Conservation (phyloP, 1,140 invertebrate species). For the Ectropis grisescens region DNA sequence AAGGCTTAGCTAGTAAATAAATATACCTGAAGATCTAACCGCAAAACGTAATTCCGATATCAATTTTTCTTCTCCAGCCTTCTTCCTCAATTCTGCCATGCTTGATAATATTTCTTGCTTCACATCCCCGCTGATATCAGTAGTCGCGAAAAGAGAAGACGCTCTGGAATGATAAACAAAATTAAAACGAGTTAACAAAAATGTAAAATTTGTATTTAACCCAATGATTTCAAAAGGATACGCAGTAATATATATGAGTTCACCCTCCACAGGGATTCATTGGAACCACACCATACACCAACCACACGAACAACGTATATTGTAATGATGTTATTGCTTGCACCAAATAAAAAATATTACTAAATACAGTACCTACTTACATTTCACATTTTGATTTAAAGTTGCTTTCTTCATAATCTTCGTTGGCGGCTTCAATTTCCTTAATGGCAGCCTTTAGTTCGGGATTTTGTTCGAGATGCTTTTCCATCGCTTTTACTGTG, state of each 20-base stretch:
- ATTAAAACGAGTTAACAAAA: no score
- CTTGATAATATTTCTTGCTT: conserved; percentile 31
- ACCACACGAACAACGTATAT: no score
- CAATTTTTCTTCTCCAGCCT: conserved; percentile 24
- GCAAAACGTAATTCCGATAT: conserved; percentile 52
- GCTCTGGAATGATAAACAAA: conserved; percentile 34
- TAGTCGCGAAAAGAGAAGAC: conserved; percentile 28
- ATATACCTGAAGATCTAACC: conserved; percentile 67
- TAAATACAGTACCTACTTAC: no score
- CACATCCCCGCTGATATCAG: conserved; percentile 34
- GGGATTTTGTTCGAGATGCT: conserved; percentile 59
- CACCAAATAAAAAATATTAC: no score
- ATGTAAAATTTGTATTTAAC: no score
- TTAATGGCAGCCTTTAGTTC: conserved; percentile 44
- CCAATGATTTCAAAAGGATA: no score
- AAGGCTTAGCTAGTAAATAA: no score
- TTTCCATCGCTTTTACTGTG: conserved; percentile 71
- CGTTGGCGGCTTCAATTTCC: conserved; percentile 43
- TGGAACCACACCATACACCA: no score
- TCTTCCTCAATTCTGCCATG: conserved; percentile 31
- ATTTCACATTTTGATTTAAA: conserved; percentile 47
- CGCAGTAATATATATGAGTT: no score
- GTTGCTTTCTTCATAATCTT: conserved; percentile 38
- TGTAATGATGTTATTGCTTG: no score
- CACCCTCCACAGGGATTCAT: no score